phyloP scores from a whole-genome alignment of 2,113 vertebrate species.

The Leiothrix lutea region DNA sequence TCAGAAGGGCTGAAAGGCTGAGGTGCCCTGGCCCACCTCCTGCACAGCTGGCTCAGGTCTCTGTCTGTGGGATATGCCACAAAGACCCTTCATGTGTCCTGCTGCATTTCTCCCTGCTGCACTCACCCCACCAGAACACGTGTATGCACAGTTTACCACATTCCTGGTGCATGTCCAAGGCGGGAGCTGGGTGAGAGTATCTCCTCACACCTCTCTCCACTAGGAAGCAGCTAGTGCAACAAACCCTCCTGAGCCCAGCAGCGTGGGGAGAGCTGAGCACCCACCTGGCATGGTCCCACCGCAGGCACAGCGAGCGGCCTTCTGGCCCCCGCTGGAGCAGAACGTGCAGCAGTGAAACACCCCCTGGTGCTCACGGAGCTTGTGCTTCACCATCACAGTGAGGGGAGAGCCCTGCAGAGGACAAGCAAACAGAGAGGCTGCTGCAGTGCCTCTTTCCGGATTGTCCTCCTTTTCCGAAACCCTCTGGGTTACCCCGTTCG shows the following conservation, averaged over 20 bases:
- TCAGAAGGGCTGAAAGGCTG: background rate
- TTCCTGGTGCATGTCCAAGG: background rate
- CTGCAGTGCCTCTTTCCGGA: background rate
- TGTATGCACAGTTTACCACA: rapidly evolving
- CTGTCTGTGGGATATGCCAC: background rate
- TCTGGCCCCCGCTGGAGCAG: constrained; percentile 91
- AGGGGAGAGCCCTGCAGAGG: constrained; percentile 86
- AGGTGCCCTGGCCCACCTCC: background rate
- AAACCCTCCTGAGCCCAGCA: background rate
- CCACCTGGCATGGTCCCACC: constrained; percentile 91
- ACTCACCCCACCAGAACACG: background rate
- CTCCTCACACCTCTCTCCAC: background rate
- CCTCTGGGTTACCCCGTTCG: background rate
- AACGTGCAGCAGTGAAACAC: constrained; percentile 93
- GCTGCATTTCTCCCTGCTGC: background rate
- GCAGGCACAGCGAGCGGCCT: constrained; percentile 86
- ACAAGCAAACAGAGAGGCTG: constrained; percentile 10
- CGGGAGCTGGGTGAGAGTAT: background rate
- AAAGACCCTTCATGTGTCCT: background rate
- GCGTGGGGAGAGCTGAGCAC: background rate
- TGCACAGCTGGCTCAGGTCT: background rate
- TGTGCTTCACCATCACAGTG: constrained; percentile 77
- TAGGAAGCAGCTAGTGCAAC: background rate
- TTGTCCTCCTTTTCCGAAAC: background rate
- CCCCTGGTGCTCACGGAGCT: constrained; percentile 76